phyloP scores from a whole-genome alignment of 2,113 vertebrate genomes.

The Oriolus oriolus region DNA sequence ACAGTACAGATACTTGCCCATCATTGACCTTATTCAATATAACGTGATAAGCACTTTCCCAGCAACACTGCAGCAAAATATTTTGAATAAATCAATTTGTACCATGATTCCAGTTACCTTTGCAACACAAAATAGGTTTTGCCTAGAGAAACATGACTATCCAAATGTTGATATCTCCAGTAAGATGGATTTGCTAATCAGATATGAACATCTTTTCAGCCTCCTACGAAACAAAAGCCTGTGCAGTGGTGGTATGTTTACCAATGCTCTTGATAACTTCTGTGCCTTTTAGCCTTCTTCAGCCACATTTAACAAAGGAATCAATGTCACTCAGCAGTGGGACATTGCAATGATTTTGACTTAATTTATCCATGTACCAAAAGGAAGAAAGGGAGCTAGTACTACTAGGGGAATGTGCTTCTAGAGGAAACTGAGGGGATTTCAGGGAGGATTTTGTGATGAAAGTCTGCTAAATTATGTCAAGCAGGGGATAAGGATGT shows the following conservation, averaged over 20 bases:
- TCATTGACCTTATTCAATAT: neutral
- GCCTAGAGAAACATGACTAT: neutral
- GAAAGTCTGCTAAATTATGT: neutral
- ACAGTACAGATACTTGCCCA: neutral
- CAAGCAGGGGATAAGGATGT: neutral
- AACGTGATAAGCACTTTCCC: neutral
- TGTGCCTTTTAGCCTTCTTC: neutral
- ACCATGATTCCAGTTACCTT: neutral
- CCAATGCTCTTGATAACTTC: neutral
- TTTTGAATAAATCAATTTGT: neutral
- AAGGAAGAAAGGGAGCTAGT: neutral
- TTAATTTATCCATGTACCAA: neutral
- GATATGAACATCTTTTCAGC: neutral
- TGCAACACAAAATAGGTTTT: neutral
- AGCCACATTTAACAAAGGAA: neutral
- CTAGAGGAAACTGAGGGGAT: neutral
- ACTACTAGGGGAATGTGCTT: neutral
- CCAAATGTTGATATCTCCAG: neutral
- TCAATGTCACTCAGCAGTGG: neutral
- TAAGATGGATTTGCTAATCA: neutral
- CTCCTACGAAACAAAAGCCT: neutral
- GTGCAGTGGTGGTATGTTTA: neutral
- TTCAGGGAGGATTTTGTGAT: neutral
- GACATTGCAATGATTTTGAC: neutral
- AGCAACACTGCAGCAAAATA: neutral